Evolutionary conservation across 2,888 invertebrate genomes (phyloP), one percentile per base, ranked within the genome.

Genomic region (Zootermopsis nevadensis): DNA sequence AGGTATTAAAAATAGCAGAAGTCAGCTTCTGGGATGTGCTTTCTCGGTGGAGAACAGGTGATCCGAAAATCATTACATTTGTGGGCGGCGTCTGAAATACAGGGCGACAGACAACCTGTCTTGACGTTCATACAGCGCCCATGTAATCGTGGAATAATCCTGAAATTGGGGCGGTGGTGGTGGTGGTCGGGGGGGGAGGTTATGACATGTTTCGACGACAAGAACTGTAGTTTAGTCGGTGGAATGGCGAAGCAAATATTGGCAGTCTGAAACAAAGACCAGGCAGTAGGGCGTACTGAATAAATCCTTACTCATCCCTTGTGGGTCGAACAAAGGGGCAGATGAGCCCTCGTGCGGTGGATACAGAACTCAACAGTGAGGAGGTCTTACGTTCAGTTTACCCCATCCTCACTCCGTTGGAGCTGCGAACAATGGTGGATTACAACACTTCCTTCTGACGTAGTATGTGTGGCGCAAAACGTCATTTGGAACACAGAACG

Each of bases 221-320:
- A 53, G 53, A 53, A 53, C 8, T 53, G 24, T 53, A 53, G 53
- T 24, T 53, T 19, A 53, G 53, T 53, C 8, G 19, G 53, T 15
- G 19, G 74, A 38, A 77, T 77, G 15, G n/a, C 8, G 77, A 77
- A 77, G 77, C 48, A 77, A 77, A 77, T 77, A 77, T 77, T 77
- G 77, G 77, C 77, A 48, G 77, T 77, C n/a, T 24, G 77, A 77
- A 77, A 77, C 77, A 77, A 77, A 48, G 77, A 42, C 7, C 60
- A n/a, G 60, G 15, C 38, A 4, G 38, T 15, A 53, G 53, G 24
- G 53, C 19, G 53, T 24, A 15, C 53, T 53, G 53, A 24, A 53
- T 53, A 53, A 53, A 53, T 53, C 53, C 53, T 53, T 24, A 53
- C 53, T 53, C 53, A 53, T 53, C 53, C 53, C 24, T 53, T 53